Conservation (phyloP, 1,140 invertebrate genomes). For the Drosophila arawakana region DNA sequence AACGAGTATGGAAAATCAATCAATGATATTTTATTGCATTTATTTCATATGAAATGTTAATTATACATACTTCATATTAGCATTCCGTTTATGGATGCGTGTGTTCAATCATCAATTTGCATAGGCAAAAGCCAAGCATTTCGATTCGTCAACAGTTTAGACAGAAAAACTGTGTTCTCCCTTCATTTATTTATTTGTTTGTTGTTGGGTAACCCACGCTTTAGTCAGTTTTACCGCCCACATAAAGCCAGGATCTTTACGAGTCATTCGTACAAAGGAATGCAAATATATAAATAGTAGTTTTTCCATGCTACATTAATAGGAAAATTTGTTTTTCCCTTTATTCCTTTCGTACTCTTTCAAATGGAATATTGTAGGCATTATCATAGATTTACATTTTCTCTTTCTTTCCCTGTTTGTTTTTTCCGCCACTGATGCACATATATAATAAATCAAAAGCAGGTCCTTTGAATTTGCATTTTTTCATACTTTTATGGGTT, state of each 20-base stretch:
- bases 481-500: conserved; percentile 15
- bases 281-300: conserved; percentile 34
- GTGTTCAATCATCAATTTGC: conserved; percentile 16
- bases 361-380: conserved; percentile 27
- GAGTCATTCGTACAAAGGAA: conserved; percentile 21
- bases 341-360: conserved; percentile 4
- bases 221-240: background rate
- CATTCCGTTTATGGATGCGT: background rate
- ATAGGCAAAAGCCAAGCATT: conserved; percentile 24
- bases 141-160: conserved; percentile 41
- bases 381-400: conserved; percentile 10
- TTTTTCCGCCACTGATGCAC: background rate
- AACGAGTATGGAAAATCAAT: background rate
- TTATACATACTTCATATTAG: conserved; percentile 4
- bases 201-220: conserved; percentile 9
- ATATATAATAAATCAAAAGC: conserved; percentile 19
- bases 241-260: conserved; percentile 17
- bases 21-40: background rate
- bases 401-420: conserved; percentile 13
- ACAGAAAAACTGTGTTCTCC: conserved; percentile 18
- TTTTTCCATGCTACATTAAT: conserved; percentile 37
- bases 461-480: conserved; percentile 25
- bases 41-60: background rate
- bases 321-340: conserved; percentile 3
- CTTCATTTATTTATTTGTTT: conserved; percentile 8